phyloP scores from a whole-genome alignment of 2,888 invertebrate species.

The Tolmerus cingulatus region DNA sequence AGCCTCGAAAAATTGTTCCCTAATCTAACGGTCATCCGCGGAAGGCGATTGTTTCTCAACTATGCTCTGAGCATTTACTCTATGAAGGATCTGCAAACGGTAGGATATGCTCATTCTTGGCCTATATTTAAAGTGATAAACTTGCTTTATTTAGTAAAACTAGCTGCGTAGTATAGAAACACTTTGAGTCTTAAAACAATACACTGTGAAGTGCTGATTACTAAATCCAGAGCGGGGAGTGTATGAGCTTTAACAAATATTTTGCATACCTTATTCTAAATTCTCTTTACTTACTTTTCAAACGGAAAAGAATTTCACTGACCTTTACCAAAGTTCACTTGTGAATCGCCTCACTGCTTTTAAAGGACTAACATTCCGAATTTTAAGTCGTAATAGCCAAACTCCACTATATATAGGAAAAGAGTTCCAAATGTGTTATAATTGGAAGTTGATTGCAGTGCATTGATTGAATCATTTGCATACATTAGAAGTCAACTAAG shows the following conservation, averaged over 20 bases:
- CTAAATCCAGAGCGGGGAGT: background rate
- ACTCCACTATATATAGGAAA: background rate
- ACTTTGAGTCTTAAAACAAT: too few species aligned
- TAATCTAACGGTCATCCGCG: conserved; percentile 86
- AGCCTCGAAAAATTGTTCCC: conserved; percentile 83
- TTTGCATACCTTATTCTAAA: background rate
- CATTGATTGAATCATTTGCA: background rate
- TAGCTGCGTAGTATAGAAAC: background rate
- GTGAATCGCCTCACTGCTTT: background rate
- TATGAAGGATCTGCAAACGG: conserved; percentile 71
- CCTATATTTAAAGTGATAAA: background rate
- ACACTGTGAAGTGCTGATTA: background rate
- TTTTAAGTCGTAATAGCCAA: background rate
- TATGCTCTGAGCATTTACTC: conserved; percentile 84
- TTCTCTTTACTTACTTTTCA: background rate
- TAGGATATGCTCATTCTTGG: conserved; percentile 55
- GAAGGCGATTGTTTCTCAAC: conserved; percentile 76
- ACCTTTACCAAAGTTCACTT: background rate
- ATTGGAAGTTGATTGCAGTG: background rate
- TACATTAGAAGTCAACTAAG: background rate
- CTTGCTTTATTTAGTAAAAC: background rate
- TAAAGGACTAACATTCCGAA: background rate
- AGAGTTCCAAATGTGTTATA: background rate
- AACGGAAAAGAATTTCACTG: background rate
- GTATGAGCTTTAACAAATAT: background rate